Conservation (phyloP, 2,797 vertebrate genomes). For the Chelidonichthys spinosus region DNA sequence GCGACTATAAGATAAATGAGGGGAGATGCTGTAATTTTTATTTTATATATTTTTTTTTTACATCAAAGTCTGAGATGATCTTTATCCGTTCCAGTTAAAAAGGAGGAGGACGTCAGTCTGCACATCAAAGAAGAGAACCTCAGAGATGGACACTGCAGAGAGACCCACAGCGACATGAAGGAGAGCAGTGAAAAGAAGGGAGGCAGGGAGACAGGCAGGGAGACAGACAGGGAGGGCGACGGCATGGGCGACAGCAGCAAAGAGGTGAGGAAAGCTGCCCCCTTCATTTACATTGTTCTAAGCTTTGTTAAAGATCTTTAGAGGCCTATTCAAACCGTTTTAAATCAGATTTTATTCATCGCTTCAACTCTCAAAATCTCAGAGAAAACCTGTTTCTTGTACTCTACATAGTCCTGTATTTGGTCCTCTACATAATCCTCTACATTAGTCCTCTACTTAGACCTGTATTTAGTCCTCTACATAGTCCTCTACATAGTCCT, state of each 20-base stretch:
- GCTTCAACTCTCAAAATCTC: constrained; percentile 4
- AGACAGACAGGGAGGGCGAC: constrained; percentile 62
- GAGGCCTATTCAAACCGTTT: not conserved
- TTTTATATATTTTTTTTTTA: not conserved
- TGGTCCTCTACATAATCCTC: too few species aligned
- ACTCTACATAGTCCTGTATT: too few species aligned
- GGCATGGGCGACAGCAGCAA: constrained; percentile 59
- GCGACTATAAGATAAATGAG: not conserved
- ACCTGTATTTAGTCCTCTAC: too few species aligned
- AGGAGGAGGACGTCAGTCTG: constrained; percentile 58
- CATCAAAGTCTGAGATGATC: not conserved
- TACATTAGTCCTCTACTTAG: too few species aligned
- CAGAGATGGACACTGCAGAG: constrained; percentile 49
- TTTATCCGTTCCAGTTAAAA: constrained; percentile 53
- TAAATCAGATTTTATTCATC: not conserved
- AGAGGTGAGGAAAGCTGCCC: constrained; percentile 71
- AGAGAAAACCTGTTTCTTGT: too few species aligned
- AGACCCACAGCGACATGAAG: constrained; percentile 49
- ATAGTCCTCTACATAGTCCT: too few species aligned
- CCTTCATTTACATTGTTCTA: not conserved
- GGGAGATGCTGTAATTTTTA: not conserved
- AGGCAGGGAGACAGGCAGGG: constrained; percentile 49
- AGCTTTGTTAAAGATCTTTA: not conserved
- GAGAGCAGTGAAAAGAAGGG: constrained; percentile 63
- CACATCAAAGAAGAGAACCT: constrained; percentile 73